Conservation (phyloP, 2,113 vertebrate species). For the Onychostoma macrolepis region DNA sequence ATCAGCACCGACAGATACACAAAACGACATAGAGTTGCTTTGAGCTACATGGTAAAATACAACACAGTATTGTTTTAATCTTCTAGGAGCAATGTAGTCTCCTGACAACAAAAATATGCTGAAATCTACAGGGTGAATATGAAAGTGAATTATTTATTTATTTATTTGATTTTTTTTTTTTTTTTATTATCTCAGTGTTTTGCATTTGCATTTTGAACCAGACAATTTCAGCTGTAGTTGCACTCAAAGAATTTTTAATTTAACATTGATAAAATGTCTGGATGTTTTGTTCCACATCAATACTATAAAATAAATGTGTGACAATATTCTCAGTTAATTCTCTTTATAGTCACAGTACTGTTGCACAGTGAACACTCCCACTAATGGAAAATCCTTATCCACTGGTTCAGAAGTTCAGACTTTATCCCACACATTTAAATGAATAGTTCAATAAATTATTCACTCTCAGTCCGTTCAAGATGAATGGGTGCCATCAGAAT, state of each 20-base stretch:
- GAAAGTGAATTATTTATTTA: not conserved
- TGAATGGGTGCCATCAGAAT: not conserved
- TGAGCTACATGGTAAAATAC: not conserved
- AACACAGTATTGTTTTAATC: not conserved
- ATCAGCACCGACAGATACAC: not conserved
- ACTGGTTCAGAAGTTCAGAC: not conserved
- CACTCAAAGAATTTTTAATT: not conserved
- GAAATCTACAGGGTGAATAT: not conserved
- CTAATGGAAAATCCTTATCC: not conserved
- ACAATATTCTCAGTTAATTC: not conserved
- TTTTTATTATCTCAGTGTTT: not conserved
- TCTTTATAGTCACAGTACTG: not conserved
- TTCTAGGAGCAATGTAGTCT: not conserved
- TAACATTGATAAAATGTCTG: not conserved
- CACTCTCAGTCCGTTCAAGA: not conserved
- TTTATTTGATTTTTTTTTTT: no score
- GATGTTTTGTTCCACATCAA: not conserved
- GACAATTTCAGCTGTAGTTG: not conserved
- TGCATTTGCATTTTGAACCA: not conserved
- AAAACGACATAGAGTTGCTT: not conserved
- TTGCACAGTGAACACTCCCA: not conserved
- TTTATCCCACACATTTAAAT: not conserved
- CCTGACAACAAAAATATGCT: not conserved
- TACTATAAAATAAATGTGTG: not conserved
- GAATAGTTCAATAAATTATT: no score